These are phyloP conservation scores for Gyrodactylus salaris DNA, from an alignment of 1,140 invertebrate species.

Conservation along the genomic window DNA sequence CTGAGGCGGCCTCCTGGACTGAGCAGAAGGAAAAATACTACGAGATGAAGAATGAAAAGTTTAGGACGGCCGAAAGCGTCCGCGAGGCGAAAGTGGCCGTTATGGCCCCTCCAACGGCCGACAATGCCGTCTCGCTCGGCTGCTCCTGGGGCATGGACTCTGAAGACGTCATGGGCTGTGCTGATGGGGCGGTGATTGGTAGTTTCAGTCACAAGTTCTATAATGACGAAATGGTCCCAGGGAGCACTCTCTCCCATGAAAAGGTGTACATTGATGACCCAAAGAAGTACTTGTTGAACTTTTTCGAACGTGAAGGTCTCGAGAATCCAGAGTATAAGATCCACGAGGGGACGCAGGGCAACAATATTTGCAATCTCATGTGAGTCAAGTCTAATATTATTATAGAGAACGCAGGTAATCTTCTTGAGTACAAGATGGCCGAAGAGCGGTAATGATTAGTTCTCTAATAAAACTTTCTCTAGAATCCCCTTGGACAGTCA, in stretches of 20 bases:
- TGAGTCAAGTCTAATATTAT: not conserved
- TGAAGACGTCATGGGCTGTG: constrained; percentile 20
- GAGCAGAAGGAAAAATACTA: too few species aligned
- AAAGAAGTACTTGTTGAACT: constrained; percentile 61
- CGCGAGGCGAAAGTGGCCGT: not conserved
- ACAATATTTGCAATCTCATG: not conserved
- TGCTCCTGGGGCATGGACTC: constrained; percentile 9
- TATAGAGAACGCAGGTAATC: not conserved
- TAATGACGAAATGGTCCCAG: not conserved
- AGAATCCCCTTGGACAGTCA: not conserved
- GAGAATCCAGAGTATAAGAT: constrained; percentile 15
- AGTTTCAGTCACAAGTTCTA: not conserved
- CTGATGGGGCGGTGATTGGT: not conserved
- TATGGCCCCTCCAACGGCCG: not conserved
- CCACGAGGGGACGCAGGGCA: not conserved
- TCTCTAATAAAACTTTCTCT: too few species aligned
- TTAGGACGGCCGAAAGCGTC: not conserved
- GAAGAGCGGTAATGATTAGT: too few species aligned
- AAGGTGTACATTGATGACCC: constrained; percentile 59
- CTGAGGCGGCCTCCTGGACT: not conserved
- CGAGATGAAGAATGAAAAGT: constrained; percentile 4
- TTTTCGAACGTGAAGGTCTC: constrained; percentile 70
- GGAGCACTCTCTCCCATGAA: constrained; percentile 27
- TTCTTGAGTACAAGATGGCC: not conserved
- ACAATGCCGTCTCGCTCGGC: not conserved